phyloP scores from a whole-genome alignment of 1,140 invertebrate species.

The Zaprionus taronus region DNA sequence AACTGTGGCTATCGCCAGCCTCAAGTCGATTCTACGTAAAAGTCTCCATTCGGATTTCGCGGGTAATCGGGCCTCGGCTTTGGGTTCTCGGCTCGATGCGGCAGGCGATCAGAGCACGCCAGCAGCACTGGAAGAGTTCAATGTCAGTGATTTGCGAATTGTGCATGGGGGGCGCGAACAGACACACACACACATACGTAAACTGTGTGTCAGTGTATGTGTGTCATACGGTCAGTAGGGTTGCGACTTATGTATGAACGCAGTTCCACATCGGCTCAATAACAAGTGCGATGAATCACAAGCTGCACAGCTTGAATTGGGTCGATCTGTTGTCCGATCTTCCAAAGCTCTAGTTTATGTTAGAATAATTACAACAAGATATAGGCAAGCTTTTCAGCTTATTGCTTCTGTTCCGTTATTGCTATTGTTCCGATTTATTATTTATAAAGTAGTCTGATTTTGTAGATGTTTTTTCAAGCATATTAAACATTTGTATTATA shows the following conservation, averaged over 20 bases:
- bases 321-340: background rate
- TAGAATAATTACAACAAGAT: no score
- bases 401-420: no score
- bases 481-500: background rate
- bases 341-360: background rate
- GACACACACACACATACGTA: background rate
- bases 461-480: no score
- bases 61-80: background rate
- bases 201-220: background rate
- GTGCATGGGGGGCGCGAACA: conserved; percentile 32
- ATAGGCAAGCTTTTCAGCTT: no score
- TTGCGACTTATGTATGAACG: background rate
- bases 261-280: background rate
- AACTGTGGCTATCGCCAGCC: conserved; percentile 10
- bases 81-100: background rate
- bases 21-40: conserved; percentile 3
- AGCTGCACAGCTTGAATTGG: background rate
- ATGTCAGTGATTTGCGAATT: conserved; percentile 48
- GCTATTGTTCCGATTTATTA: no score
- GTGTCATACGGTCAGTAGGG: conserved; percentile 5
- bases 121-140: conserved; percentile 36
- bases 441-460: no score
- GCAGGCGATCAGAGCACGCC: conserved; percentile 1
- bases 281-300: conserved; percentile 5
- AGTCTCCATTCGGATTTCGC: conserved; percentile 25